Conservation (phyloP, 2,113 vertebrate species). For the Pedionomus torquatus region DNA sequence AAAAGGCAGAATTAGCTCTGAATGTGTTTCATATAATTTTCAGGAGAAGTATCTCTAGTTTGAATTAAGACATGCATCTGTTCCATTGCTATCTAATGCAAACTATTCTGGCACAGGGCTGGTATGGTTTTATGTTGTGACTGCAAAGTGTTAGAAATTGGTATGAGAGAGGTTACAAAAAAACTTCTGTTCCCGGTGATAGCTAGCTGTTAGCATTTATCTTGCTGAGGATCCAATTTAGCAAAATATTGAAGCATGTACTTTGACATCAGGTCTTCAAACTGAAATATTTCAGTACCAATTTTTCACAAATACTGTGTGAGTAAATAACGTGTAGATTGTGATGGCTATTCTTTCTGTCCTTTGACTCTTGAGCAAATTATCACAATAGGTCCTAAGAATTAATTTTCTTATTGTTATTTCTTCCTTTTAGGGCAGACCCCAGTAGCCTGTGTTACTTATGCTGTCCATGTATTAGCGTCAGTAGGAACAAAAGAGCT, state of each 20-base stretch:
- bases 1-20: not conserved
- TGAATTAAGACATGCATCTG: rapidly evolving
- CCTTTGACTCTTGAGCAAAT: not conserved
- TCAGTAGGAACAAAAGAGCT: not conserved
- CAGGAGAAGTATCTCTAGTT: not conserved
- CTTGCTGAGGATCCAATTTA: not conserved
- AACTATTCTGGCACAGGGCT: not conserved
- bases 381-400: not conserved
- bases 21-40: not conserved
- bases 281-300: not conserved
- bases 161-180: not conserved
- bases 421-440: not conserved
- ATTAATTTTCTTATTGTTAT: not conserved
- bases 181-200: not conserved
- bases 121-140: not conserved
- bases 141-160: not conserved
- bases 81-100: not conserved
- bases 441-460: not conserved
- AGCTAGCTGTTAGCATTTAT: not conserved
- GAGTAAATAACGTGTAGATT: not conserved
- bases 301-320: not conserved
- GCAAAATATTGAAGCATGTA: not conserved
- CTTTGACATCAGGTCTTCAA: not conserved
- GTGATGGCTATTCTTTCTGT: not conserved
- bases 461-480: not conserved